Percentiles rank a stretch among this genome's conserved stretches.
Conservation (phyloP, 1,140 invertebrate genomes). For the Eubasilissa regina region DNA sequence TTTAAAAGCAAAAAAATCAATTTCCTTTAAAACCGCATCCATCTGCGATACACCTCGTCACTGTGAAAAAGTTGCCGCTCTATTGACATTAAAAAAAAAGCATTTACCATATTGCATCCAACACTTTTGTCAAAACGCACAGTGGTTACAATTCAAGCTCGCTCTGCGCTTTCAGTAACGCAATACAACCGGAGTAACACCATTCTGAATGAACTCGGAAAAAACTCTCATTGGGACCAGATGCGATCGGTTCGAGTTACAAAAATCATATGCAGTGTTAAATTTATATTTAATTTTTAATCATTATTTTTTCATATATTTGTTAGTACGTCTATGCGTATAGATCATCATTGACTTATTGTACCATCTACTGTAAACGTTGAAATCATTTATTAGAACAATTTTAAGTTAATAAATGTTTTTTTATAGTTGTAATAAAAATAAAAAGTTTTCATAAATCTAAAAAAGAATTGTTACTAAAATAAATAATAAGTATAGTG, state of each 20-base stretch:
- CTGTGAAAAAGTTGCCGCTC: not conserved
- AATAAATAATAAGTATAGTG: too few species aligned
- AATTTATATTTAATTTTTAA: too few species aligned
- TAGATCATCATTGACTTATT: too few species aligned
- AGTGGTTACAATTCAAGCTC: not conserved
- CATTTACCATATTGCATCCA: not conserved
- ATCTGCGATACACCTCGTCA: not conserved
- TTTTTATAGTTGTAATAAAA: too few species aligned
- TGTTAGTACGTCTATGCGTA: too few species aligned
- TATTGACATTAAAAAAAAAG: constrained; percentile 22
- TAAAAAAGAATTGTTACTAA: too few species aligned
- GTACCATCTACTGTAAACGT: too few species aligned
- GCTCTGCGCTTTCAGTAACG: not conserved
- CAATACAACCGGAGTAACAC: constrained; percentile 11
- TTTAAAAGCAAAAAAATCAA: constrained; percentile 25
- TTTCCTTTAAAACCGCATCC: not conserved
- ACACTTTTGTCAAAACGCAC: constrained; percentile 1
- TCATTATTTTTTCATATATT: too few species aligned
- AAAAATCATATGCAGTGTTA: too few species aligned
- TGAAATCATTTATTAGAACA: too few species aligned
- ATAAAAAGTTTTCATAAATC: too few species aligned
- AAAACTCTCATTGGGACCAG: not conserved
- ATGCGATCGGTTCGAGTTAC: not conserved
- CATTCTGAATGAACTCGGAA: constrained; percentile 1
- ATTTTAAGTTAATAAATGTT: too few species aligned